phyloP scores from a whole-genome alignment of 2,888 invertebrate species.

The Phania funesta region DNA sequence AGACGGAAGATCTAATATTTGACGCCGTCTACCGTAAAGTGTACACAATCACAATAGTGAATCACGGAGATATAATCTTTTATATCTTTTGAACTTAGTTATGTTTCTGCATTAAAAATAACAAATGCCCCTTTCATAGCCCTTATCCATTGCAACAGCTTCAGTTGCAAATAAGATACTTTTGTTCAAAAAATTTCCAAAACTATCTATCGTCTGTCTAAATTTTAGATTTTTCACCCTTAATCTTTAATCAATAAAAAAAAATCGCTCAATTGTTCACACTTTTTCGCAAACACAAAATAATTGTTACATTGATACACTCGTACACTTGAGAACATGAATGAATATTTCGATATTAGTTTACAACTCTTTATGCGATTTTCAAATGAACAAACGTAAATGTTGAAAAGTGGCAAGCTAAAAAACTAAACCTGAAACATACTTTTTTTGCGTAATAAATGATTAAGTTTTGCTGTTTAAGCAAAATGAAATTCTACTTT shows the following conservation, averaged over 20 bases:
- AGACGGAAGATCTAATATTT: too few relatives aligned
- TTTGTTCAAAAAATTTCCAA: too few relatives aligned
- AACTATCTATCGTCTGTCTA: too few relatives aligned
- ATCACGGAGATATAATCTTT: too few relatives aligned
- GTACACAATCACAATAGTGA: too few relatives aligned
- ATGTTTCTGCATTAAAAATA: too few relatives aligned
- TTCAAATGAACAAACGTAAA: neutral
- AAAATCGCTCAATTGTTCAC: constrained; percentile 11
- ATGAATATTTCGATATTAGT: neutral
- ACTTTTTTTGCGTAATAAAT: neutral
- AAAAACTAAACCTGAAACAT: constrained; percentile 9
- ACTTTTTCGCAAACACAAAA: neutral
- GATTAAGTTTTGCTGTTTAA: constrained; percentile 31
- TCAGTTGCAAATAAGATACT: too few relatives aligned
- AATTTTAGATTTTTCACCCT: neutral
- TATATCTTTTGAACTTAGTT: too few relatives aligned
- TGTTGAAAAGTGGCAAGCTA: neutral
- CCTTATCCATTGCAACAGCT: too few relatives aligned
- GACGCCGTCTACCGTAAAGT: too few relatives aligned
- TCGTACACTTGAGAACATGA: neutral
- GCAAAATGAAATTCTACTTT: constrained; percentile 42
- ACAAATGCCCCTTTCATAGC: too few relatives aligned
- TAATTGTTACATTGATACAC: neutral
- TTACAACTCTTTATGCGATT: constrained; percentile 18
- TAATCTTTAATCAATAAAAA: neutral